These are phyloP conservation scores for Medauroidea extradentata DNA, from an alignment of 1,140 invertebrate species.

Conservation along the genomic window DNA sequence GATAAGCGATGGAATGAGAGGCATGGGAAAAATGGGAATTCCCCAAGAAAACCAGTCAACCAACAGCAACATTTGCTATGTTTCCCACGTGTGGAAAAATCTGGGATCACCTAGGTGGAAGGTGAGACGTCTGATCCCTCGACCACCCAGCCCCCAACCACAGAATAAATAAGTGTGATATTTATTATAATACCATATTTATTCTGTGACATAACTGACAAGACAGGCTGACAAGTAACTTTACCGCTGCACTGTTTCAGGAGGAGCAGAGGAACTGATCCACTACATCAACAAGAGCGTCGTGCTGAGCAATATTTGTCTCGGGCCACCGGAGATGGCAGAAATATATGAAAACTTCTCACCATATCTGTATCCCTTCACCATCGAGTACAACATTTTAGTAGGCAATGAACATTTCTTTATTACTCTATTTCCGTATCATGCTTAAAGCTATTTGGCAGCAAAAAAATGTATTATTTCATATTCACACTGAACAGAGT, in stretches of 20 bases:
- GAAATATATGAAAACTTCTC: constrained; percentile 54
- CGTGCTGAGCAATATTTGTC: constrained; percentile 31
- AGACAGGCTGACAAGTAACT: neutral
- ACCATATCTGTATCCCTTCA: constrained; percentile 68
- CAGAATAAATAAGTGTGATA: no score
- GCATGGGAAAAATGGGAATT: no score
- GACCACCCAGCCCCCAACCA: no score
- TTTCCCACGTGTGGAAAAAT: no score
- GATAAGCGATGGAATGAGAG: no score
- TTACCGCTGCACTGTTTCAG: neutral
- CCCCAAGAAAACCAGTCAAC: no score
- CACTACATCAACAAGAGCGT: constrained; percentile 27
- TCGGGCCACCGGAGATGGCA: constrained; percentile 37
- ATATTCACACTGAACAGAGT: neutral
- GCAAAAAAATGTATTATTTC: neutral
- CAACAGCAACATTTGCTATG: no score
- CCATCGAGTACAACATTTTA: constrained; percentile 68
- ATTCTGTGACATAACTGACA: no score
- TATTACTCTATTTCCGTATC: neutral
- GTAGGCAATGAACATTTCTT: constrained; percentile 55
- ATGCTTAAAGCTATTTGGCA: no score
- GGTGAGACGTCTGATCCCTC: no score
- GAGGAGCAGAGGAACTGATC: constrained; percentile 21
- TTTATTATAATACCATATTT: no score
- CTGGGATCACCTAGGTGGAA: no score